phyloP scores from a whole-genome alignment of 2,797 vertebrate species.

The Gouania willdenowi region DNA sequence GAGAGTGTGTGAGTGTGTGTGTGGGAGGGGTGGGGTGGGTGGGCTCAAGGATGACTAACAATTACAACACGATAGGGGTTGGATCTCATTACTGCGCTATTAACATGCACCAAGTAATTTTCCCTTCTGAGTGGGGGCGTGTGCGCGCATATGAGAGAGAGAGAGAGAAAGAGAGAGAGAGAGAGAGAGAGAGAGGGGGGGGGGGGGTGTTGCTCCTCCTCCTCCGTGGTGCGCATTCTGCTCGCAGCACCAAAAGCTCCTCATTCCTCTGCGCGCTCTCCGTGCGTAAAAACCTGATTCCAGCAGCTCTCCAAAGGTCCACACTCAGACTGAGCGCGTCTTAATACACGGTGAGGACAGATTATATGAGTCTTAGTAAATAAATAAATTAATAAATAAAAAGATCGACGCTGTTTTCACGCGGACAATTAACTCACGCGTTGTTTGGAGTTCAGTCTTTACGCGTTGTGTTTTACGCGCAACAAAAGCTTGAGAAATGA shows the following conservation, averaged over 20 bases:
- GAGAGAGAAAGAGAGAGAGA: neutral
- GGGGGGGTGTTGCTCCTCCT: constrained; percentile 14
- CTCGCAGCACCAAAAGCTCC: too few species aligned
- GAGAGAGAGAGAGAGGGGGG: constrained; percentile 1
- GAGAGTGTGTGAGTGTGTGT: too few species aligned
- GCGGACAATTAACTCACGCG: constrained; percentile 8
- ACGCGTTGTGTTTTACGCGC: too few species aligned
- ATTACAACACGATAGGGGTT: constrained; percentile 69
- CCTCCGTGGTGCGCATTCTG: constrained; percentile 54
- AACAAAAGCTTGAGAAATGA: too few species aligned
- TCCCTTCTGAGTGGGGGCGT: constrained; percentile 27
- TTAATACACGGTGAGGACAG: too few species aligned
- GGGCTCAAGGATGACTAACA: constrained; percentile 66
- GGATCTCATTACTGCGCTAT: constrained; percentile 73
- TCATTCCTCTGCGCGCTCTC: too few species aligned
- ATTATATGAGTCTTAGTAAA: too few species aligned
- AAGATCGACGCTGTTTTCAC: constrained; percentile 31
- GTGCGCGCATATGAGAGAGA: constrained; percentile 3
- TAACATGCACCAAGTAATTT: constrained; percentile 68
- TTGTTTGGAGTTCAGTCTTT: constrained; percentile 6
- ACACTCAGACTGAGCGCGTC: too few species aligned
- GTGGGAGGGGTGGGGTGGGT: constrained; percentile 22
- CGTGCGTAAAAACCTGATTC: too few species aligned
- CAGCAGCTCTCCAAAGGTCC: too few species aligned
- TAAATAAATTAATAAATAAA: too few species aligned